These are phyloP conservation scores for Cephalopachus bancanus DNA, from an alignment of 2,797 vertebrate genomes.

Conservation along the genomic window DNA sequence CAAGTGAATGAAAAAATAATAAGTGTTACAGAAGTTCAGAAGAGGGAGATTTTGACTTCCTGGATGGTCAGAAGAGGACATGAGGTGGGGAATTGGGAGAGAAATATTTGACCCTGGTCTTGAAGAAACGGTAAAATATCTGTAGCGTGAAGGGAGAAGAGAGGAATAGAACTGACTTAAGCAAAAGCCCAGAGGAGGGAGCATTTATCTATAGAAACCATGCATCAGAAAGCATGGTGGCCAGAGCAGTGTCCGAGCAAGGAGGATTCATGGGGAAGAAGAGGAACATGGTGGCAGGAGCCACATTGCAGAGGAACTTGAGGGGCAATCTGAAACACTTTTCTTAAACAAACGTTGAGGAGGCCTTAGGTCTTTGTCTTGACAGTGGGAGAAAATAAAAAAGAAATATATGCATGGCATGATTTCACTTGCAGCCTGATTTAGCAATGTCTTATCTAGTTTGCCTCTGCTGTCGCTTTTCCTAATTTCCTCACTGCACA, in stretches of 20 bases:
- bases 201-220: neutral
- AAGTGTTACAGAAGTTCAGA: constrained; percentile 52
- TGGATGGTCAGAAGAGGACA: neutral
- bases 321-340: neutral
- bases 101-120: neutral
- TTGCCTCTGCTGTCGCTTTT: constrained; percentile 86
- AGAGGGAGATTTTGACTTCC: neutral
- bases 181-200: neutral
- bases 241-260: neutral
- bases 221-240: neutral
- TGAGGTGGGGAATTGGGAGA: neutral
- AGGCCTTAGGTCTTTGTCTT: constrained; percentile 83
- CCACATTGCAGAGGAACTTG: neutral
- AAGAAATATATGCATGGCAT: constrained; percentile 85
- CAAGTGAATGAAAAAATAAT: constrained; percentile 58
- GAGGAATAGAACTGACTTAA: neutral
- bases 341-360: constrained; percentile 82
- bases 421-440: constrained; percentile 87
- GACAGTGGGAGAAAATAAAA: constrained; percentile 85
- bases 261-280: neutral
- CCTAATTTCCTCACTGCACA: constrained; percentile 89
- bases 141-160: neutral
- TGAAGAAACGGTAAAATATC: neutral
- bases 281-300: neutral
- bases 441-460: constrained; percentile 88